These are phyloP conservation scores for Dicentrarchus labrax DNA, from an alignment of 2,113 vertebrate species.

Conservation along the genomic window DNA sequence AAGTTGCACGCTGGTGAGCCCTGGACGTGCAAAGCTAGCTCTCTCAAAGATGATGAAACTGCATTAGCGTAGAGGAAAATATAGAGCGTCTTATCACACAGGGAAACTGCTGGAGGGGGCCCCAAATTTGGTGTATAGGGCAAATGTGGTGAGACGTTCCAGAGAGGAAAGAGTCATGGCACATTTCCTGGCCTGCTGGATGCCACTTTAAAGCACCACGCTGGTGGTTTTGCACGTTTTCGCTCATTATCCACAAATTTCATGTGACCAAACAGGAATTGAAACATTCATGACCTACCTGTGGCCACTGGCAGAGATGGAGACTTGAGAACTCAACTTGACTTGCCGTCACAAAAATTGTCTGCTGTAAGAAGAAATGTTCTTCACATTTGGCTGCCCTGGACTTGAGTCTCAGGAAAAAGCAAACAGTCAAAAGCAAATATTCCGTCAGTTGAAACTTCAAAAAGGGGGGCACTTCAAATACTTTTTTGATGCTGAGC, in stretches of 20 bases:
- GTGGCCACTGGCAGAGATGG: not conserved
- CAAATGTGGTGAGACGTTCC: slow-evolving; percentile 5
- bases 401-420: not conserved
- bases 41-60: not conserved
- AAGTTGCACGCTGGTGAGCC: not conserved
- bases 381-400: not conserved
- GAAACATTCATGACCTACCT: not conserved
- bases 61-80: not conserved
- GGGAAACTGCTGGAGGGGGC: not conserved
- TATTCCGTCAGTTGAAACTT: not conserved
- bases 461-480: not conserved
- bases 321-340: not conserved
- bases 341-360: no score
- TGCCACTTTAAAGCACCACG: slow-evolving; percentile 1
- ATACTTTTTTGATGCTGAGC: not conserved
- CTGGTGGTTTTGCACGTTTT: not conserved
- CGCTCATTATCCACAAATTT: not conserved
- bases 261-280: not conserved
- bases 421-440: slow-evolving; percentile 5
- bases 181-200: slow-evolving; percentile 5
- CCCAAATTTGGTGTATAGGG: not conserved
- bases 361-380: not conserved
- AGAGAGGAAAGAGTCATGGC: not conserved
- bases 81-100: not conserved
- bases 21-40: not conserved